A percentile compares a stretch with the other conserved stretches of the same genome.
phyloP scores from a whole-genome alignment of 2,888 invertebrate genomes.

The Drosophila demipolita region DNA sequence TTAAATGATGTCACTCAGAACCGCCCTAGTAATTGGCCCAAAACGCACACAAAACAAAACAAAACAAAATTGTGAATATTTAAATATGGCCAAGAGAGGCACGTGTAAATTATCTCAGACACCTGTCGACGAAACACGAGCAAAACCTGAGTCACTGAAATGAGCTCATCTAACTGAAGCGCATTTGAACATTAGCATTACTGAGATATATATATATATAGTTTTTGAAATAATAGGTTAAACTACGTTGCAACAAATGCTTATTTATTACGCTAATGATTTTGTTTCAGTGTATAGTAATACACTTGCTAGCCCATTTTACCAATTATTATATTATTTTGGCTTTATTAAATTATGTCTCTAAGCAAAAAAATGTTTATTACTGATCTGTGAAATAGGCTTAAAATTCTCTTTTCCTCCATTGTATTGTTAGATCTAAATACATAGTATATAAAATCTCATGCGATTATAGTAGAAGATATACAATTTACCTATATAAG shows the following conservation, averaged over 20 bases:
- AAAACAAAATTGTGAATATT: constrained; percentile 6
- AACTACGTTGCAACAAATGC: not conserved
- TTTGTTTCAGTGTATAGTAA: not conserved
- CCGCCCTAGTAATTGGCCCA: constrained; percentile 46
- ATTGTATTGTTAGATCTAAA: not conserved
- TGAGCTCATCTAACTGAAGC: constrained; percentile 46
- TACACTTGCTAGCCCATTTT: no score
- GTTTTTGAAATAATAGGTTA: not conserved
- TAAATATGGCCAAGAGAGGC: constrained; percentile 18
- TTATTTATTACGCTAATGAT: not conserved
- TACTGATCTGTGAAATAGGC: not conserved
- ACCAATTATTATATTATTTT: not conserved
- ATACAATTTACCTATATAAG: not conserved
- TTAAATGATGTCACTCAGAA: constrained; percentile 14
- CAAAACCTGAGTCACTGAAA: constrained; percentile 39
- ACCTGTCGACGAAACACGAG: constrained; percentile 34
- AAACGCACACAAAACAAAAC: constrained; percentile 6
- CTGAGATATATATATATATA: not conserved
- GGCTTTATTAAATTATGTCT: not conserved
- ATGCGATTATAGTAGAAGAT: not conserved
- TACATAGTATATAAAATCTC: not conserved
- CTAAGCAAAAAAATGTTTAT: not conserved
- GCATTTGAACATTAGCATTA: not conserved
- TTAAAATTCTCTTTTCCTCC: not conserved
- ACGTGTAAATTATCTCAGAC: constrained; percentile 31